These are phyloP conservation scores for Oryzias javanicus DNA, from an alignment of 2,113 vertebrate species.

Conservation along the genomic window DNA sequence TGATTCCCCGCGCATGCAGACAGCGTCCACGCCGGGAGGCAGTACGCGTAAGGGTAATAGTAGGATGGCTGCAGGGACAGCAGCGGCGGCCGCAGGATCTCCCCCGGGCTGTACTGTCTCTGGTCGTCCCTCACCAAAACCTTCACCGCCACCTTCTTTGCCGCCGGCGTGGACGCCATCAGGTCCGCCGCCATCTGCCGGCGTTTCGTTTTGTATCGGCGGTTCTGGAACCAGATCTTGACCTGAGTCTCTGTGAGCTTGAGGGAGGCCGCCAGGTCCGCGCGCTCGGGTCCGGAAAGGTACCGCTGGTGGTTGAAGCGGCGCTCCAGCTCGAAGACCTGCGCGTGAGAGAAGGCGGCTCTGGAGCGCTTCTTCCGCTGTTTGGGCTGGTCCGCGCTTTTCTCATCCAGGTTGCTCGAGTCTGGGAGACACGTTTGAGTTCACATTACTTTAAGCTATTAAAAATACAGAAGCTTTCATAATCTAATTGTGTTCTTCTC, in stretches of 20 bases:
- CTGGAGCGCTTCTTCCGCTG: slow-evolving; percentile 96
- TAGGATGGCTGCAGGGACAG: slow-evolving; percentile 89
- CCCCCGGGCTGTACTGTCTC: slow-evolving; percentile 94
- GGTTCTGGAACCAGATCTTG: slow-evolving; percentile 99
- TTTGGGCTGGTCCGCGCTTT: slow-evolving; percentile 80
- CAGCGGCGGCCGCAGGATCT: slow-evolving; percentile 88
- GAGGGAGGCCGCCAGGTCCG: slow-evolving; percentile 93
- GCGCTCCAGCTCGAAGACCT: slow-evolving; percentile 98
- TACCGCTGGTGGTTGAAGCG: slow-evolving; percentile 99
- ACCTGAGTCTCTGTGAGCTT: slow-evolving; percentile 99
- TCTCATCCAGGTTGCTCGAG: slow-evolving; percentile 71
- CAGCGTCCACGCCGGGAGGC: slow-evolving; percentile 94
- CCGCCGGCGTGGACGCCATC: slow-evolving; percentile 88
- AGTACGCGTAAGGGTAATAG: slow-evolving; percentile 95
- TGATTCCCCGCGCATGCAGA: slow-evolving; percentile 85
- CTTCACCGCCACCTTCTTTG: slow-evolving; percentile 97
- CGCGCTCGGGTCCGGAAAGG: slow-evolving; percentile 94
- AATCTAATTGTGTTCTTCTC: too few relatives aligned
- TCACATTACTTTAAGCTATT: slow-evolving; percentile 2
- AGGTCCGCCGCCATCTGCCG: slow-evolving; percentile 96
- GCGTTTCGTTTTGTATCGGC: slow-evolving; percentile 98
- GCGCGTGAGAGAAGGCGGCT: slow-evolving; percentile 96
- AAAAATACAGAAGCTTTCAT: neutral
- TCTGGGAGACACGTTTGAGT: slow-evolving; percentile 51
- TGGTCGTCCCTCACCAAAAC: slow-evolving; percentile 97